Conservation (phyloP, 2,797 vertebrate genomes). For the Molothrus aeneus region DNA sequence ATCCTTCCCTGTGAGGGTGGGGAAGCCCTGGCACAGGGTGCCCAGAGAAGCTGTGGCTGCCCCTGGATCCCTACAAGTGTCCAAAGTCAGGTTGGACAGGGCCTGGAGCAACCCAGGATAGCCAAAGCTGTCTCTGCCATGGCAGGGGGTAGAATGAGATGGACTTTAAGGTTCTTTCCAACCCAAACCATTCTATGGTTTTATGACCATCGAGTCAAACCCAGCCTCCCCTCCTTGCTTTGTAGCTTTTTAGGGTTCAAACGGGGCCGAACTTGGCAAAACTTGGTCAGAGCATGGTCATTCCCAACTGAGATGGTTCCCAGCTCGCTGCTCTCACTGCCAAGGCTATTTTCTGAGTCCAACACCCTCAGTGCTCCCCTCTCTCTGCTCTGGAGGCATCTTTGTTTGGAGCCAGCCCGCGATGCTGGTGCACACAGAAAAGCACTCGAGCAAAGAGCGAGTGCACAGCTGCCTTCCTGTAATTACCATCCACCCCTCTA, state of each 20-base stretch:
- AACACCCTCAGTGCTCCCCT: neutral
- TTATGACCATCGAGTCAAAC: neutral
- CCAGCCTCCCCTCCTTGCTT: neutral
- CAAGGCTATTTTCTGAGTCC: neutral
- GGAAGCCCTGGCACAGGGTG: fast-evolving
- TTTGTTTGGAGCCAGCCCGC: neutral
- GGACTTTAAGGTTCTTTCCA: neutral
- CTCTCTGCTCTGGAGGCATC: neutral
- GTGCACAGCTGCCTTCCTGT: neutral
- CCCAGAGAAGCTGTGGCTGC: neutral
- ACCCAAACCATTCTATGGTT: neutral
- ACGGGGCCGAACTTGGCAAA: neutral
- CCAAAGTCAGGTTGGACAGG: neutral
- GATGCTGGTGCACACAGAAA: neutral
- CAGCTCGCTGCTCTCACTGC: neutral
- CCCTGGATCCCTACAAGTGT: neutral
- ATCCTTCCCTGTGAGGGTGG: fast-evolving
- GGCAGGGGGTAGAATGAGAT: fast-evolving
- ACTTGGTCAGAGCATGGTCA: neutral
- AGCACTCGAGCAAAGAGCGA: neutral
- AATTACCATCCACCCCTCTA: conserved; percentile 15
- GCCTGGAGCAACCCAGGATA: fast-evolving
- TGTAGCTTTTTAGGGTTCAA: neutral
- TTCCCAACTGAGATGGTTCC: neutral
- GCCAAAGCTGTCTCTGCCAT: too few relatives aligned